Conservation (phyloP, 2,888 invertebrate genomes). For the Erebia palarica region DNA sequence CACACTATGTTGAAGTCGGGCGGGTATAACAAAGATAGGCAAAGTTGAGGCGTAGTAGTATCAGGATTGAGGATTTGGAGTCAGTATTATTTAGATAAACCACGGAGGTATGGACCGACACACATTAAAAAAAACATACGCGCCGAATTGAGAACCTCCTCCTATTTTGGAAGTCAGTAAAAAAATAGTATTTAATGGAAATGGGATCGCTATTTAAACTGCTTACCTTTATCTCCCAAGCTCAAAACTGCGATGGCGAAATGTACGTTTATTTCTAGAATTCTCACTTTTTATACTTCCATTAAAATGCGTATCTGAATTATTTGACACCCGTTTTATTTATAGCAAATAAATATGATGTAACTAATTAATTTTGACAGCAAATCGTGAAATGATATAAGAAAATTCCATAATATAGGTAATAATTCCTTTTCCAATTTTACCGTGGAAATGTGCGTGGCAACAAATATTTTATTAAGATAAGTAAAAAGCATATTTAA, state of each 20-base stretch:
- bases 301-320: constrained; percentile 18
- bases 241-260: constrained; percentile 20
- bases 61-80: no score
- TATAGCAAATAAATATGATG: constrained; percentile 35
- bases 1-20: no score
- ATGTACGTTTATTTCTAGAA: not conserved
- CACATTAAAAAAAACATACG: no score
- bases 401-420: constrained; percentile 5
- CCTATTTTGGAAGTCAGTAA: no score
- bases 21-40: no score
- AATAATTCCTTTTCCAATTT: not conserved
- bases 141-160: no score
- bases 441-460: constrained; percentile 5
- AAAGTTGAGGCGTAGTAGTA: no score
- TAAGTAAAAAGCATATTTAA: no score
- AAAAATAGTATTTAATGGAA: no score
- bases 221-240: constrained; percentile 24
- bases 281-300: constrained; percentile 25
- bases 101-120: no score
- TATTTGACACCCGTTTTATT: constrained; percentile 32
- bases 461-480: no score
- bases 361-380: constrained; percentile 23
- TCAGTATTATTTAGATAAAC: no score
- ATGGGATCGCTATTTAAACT: not conserved
- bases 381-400: constrained; percentile 21